Evolutionary conservation across 2,888 invertebrate genomes (phyloP).

Genomic region (Cheilosia vernalis): DNA sequence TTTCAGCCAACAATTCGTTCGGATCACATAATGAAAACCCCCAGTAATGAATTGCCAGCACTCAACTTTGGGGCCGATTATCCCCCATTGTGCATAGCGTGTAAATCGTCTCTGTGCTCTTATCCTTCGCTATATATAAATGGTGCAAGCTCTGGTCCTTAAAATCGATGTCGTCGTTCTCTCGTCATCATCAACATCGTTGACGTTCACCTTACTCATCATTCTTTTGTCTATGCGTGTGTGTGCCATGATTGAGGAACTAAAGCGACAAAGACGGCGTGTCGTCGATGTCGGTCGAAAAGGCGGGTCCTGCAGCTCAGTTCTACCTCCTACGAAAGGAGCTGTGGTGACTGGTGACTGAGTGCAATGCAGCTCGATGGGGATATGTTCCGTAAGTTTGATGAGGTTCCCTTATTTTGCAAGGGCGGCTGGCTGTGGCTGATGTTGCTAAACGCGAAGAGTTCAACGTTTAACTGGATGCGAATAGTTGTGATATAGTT

Average conservation of each 20-base stretch:
- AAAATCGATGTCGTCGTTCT: conserved; percentile 63
- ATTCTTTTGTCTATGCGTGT: conserved; percentile 57
- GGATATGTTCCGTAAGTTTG: too few relatives aligned
- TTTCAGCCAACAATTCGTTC: conserved; percentile 46
- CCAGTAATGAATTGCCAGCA: conserved; percentile 73
- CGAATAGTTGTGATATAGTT: too few relatives aligned
- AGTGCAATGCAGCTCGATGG: conserved; percentile 3
- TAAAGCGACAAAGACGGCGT: conserved; percentile 16
- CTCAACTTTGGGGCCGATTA: conserved; percentile 62
- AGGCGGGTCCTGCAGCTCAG: conserved; percentile 38
- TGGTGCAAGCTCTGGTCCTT: conserved; percentile 48
- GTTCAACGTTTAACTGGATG: too few relatives aligned
- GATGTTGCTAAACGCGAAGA: too few relatives aligned
- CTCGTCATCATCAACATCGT: conserved; percentile 62
- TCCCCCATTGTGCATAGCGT: conserved; percentile 45
- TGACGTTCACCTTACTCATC: conserved; percentile 70
- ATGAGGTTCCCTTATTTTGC: too few relatives aligned
- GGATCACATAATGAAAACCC: conserved; percentile 67
- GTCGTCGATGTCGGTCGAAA: conserved; percentile 8
- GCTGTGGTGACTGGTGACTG: not conserved
- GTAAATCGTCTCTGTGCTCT: conserved; percentile 26
- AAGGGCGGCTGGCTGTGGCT: too few relatives aligned
- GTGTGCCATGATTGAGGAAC: conserved; percentile 62
- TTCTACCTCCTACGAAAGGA: not conserved
- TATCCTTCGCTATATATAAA: not conserved